Conservation (phyloP, 2,888 invertebrate genomes). For the Patella ulyssiponensis region DNA sequence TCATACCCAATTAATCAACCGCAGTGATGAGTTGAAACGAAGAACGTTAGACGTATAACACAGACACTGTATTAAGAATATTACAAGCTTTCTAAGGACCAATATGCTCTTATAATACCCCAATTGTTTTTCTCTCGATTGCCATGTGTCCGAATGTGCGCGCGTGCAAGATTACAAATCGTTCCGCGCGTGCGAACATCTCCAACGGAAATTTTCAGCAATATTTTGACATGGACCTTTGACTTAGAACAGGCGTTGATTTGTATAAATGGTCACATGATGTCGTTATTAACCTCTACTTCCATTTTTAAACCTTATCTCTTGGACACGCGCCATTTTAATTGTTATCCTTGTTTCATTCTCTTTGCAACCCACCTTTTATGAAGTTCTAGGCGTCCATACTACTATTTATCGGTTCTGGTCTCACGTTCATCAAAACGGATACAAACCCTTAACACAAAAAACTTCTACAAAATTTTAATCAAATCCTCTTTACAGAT, state of each 20-base stretch:
- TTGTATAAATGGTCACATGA: slow-evolving; percentile 5
- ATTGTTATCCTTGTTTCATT: slow-evolving; percentile 9
- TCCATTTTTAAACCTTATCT: slow-evolving; percentile 2
- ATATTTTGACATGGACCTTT: slow-evolving; percentile 12
- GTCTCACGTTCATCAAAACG: too few species aligned
- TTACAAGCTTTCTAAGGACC: background rate
- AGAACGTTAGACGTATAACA: background rate
- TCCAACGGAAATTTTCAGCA: slow-evolving; percentile 10
- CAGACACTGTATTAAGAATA: background rate
- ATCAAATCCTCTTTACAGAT: too few species aligned
- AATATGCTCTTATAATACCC: slow-evolving; percentile 16
- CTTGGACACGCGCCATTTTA: background rate
- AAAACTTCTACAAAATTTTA: too few species aligned
- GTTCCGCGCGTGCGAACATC: slow-evolving; percentile 12
- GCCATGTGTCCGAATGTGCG: slow-evolving; percentile 8
- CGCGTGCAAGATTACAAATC: background rate
- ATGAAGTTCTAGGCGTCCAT: too few species aligned
- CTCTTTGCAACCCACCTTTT: background rate
- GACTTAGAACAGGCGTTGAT: slow-evolving; percentile 12
- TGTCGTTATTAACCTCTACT: slow-evolving; percentile 3
- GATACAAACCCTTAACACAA: too few species aligned
- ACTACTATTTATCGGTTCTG: too few species aligned
- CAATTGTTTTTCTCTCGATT: slow-evolving; percentile 9
- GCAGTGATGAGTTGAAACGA: background rate
- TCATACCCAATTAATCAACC: slow-evolving; percentile 15